Conservation (phyloP, 2,113 vertebrate genomes). For the Gorilla gorilla region DNA sequence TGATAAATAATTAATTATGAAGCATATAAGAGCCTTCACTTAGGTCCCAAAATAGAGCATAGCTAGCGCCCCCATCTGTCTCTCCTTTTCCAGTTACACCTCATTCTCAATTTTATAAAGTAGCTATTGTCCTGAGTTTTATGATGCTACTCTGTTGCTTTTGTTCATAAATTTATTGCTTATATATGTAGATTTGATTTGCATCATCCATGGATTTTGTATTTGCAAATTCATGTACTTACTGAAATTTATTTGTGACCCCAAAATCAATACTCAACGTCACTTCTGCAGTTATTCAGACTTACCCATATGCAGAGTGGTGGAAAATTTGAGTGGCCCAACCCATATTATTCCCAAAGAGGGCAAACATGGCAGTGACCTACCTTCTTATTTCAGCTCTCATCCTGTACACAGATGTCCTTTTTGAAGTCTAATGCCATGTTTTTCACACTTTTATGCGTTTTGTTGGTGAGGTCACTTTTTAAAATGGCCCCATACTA, state of each 20-base stretch:
- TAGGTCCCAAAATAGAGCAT: not conserved
- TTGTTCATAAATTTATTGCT: not conserved
- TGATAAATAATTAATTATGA: not conserved
- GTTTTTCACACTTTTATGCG: not conserved
- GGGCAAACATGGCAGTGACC: fast-evolving
- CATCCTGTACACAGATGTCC: not conserved
- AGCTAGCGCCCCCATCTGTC: fast-evolving
- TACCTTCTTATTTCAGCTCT: not conserved
- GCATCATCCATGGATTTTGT: not conserved
- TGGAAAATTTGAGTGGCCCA: not conserved
- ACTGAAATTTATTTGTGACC: not conserved
- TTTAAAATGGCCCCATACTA: not conserved
- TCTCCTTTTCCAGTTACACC: not conserved
- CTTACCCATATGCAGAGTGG: not conserved
- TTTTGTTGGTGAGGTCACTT: not conserved
- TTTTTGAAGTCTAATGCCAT: not conserved
- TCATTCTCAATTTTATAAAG: not conserved
- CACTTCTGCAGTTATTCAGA: not conserved
- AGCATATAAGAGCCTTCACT: not conserved
- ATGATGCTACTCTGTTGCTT: not conserved
- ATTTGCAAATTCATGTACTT: not conserved
- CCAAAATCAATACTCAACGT: not conserved
- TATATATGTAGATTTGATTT: not conserved
- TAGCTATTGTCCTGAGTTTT: not conserved
- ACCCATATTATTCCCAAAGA: not conserved